These are phyloP conservation scores for Gobionotothen gibberifrons DNA, from an alignment of 2,797 vertebrate genomes.

Conservation along the genomic window DNA sequence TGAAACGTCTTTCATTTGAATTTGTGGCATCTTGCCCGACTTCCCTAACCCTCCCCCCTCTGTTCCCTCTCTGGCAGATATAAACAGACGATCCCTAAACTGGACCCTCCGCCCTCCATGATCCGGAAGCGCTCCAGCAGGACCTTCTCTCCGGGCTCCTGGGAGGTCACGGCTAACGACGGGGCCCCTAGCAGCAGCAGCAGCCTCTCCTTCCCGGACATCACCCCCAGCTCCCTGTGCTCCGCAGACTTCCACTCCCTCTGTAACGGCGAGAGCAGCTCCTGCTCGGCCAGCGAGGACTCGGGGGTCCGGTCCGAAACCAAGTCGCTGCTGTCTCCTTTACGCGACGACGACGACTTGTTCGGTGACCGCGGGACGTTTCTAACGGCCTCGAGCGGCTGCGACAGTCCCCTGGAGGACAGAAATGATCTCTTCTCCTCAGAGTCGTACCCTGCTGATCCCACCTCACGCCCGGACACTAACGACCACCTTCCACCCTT, in stretches of 20 bases:
- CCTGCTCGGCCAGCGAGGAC: slow-evolving; percentile 84
- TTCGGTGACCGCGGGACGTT: slow-evolving; percentile 73
- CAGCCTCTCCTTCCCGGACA: slow-evolving; percentile 81
- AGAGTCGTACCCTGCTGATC: slow-evolving; percentile 21
- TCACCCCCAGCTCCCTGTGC: slow-evolving; percentile 81
- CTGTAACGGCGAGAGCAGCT: slow-evolving; percentile 78
- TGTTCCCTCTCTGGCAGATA: slow-evolving; percentile 66
- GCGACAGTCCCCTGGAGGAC: slow-evolving; percentile 76
- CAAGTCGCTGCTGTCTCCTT: slow-evolving; percentile 73
- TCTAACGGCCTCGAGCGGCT: slow-evolving; percentile 78
- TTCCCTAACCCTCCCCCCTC: neutral
- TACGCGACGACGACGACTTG: slow-evolving; percentile 78
- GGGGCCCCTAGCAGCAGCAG: slow-evolving; percentile 59
- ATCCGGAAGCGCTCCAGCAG: slow-evolving; percentile 87
- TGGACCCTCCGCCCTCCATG: slow-evolving; percentile 85
- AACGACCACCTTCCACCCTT: slow-evolving; percentile 69
- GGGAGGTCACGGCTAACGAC: slow-evolving; percentile 27
- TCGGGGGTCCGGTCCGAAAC: slow-evolving; percentile 81
- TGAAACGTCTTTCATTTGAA: too few species aligned
- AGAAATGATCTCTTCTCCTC: slow-evolving; percentile 14
- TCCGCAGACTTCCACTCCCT: slow-evolving; percentile 81
- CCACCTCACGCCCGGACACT: slow-evolving; percentile 37
- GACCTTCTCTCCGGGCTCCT: slow-evolving; percentile 80
- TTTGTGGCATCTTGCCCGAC: neutral
- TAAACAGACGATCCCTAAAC: slow-evolving; percentile 85